phyloP scores from a whole-genome alignment of 1,140 invertebrate species.

The Thalassaphorura encarpata region DNA sequence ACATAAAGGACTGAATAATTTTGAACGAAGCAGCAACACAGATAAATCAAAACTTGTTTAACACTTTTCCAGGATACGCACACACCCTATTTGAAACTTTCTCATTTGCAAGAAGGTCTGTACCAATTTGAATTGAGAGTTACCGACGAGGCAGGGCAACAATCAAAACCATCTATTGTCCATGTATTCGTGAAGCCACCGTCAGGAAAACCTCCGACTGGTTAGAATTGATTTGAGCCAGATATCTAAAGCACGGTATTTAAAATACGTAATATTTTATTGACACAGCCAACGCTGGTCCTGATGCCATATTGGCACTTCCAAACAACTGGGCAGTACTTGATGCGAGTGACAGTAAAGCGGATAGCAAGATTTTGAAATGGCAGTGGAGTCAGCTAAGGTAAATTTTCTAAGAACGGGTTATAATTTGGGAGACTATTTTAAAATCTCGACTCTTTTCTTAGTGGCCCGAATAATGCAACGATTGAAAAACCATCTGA shows the following conservation, averaged over 20 bases:
- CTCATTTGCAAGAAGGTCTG: slow-evolving; percentile 82
- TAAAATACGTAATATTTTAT: slow-evolving; percentile 28
- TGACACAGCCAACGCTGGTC: slow-evolving; percentile 52
- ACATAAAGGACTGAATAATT: not conserved
- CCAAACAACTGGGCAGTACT: slow-evolving; percentile 65
- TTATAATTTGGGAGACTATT: slow-evolving; percentile 5
- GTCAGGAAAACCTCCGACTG: slow-evolving; percentile 69
- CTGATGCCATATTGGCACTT: slow-evolving; percentile 56
- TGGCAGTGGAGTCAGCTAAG: slow-evolving; percentile 73
- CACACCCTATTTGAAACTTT: slow-evolving; percentile 73
- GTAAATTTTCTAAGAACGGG: slow-evolving; percentile 36
- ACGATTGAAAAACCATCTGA: slow-evolving; percentile 41
- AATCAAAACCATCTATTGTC: slow-evolving; percentile 63
- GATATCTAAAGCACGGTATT: not conserved
- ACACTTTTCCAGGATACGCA: slow-evolving; percentile 62
- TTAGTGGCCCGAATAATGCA: slow-evolving; percentile 48
- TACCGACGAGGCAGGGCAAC: slow-evolving; percentile 77
- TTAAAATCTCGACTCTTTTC: slow-evolving; percentile 14
- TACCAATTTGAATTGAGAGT: slow-evolving; percentile 91
- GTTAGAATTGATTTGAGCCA: slow-evolving; percentile 35
- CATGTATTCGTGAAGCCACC: slow-evolving; percentile 88
- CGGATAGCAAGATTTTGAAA: slow-evolving; percentile 65
- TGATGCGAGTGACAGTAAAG: slow-evolving; percentile 63
- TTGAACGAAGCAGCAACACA: not conserved
- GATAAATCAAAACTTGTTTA: slow-evolving; percentile 17